A percentile compares a stretch with the other conserved stretches of the same genome.
phyloP scores from a whole-genome alignment of 2,113 vertebrate genomes.

The Heterochromis multidens region DNA sequence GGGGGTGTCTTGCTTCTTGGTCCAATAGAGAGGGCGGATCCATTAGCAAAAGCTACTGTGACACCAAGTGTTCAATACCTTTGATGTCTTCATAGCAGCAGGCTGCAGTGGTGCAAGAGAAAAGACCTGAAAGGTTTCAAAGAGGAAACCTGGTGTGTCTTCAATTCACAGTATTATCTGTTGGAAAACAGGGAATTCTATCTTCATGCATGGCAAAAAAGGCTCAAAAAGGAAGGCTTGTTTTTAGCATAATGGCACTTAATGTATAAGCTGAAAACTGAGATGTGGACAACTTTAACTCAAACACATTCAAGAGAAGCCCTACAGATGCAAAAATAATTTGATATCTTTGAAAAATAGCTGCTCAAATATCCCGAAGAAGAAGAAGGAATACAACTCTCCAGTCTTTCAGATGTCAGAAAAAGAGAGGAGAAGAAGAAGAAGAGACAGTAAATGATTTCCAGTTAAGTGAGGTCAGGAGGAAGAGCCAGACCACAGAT shows the following conservation, averaged over 20 bases:
- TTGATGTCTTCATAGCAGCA: conserved; percentile 67
- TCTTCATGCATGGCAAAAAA: not conserved
- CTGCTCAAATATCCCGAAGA: not conserved
- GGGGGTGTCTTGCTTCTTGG: conserved; percentile 4
- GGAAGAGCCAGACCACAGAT: conserved; percentile 41
- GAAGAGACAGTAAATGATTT: conserved; percentile 1
- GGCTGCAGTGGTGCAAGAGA: conserved; percentile 1
- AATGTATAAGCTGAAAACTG: not conserved
- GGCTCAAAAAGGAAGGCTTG: not conserved
- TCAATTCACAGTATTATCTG: not conserved
- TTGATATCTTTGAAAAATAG: not conserved
- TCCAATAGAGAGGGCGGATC: conserved; percentile 42
- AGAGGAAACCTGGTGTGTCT: not conserved
- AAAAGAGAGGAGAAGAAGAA: not conserved
- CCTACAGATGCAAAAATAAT: no score
- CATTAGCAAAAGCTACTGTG: conserved; percentile 54
- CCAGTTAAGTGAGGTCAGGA: conserved; percentile 14
- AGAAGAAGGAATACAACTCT: not conserved
- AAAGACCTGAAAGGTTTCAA: conserved; percentile 10
- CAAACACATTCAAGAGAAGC: not conserved
- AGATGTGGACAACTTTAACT: not conserved
- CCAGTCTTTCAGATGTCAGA: not conserved
- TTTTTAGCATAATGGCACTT: not conserved
- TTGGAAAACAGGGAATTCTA: not conserved
- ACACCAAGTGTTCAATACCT: conserved; percentile 16